A percentile compares a stretch with the other conserved stretches of the same genome.
phyloP scores from a whole-genome alignment of 2,888 invertebrate genomes.

The Uloborus plumipes region DNA sequence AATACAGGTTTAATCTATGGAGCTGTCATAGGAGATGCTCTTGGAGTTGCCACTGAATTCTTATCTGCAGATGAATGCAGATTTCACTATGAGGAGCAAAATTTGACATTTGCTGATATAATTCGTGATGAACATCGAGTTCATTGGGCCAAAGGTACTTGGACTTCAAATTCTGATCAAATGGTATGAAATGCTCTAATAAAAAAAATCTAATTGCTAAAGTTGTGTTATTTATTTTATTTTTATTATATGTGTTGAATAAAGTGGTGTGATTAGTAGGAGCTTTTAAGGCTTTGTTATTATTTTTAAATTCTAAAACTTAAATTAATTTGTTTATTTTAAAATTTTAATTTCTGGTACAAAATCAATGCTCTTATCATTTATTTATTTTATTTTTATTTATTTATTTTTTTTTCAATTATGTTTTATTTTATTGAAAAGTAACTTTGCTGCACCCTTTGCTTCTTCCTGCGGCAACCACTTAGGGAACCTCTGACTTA shows the following conservation, averaged over 20 bases:
- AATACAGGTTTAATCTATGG: constrained; percentile 54
- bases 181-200: constrained; percentile 68
- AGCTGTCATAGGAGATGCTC: constrained; percentile 59
- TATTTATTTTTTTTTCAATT: too few relatives aligned
- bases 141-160: constrained; percentile 71
- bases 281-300: neutral
- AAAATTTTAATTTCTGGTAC: too few relatives aligned
- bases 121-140: constrained; percentile 71
- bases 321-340: too few relatives aligned
- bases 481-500: too few relatives aligned
- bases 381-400: too few relatives aligned
- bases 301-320: neutral
- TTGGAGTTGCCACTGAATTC: constrained; percentile 66
- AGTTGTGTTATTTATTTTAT: neutral
- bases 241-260: neutral
- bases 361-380: too few relatives aligned
- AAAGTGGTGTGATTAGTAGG: neutral
- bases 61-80: constrained; percentile 70
- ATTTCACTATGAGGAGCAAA: constrained; percentile 70
- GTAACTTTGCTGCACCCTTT: too few relatives aligned
- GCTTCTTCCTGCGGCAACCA: too few relatives aligned
- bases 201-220: neutral
- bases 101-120: constrained; percentile 69
- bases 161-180: constrained; percentile 72
- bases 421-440: too few relatives aligned